Evolutionary conservation across 1,140 invertebrate species (phyloP).

Genomic region (Sycobia sp.): DNA sequence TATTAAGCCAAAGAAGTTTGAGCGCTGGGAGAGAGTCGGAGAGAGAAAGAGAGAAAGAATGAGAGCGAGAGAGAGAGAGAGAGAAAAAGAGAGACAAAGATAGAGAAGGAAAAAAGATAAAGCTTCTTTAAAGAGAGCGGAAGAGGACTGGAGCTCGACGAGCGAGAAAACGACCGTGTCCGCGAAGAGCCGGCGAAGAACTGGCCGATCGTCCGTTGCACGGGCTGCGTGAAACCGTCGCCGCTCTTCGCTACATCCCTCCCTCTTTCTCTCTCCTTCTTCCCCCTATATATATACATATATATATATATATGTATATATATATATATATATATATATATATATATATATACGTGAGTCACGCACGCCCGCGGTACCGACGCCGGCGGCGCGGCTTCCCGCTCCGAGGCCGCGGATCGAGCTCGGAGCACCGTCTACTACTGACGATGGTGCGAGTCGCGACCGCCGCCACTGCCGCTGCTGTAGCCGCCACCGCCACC

Average conservation of each 20-base stretch:
- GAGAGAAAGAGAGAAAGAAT: constrained; percentile 4
- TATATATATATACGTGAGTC: no score
- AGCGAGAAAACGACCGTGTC: constrained; percentile 38
- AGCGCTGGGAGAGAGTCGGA: background rate
- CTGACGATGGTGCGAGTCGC: no score
- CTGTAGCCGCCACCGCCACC: constrained; percentile 13
- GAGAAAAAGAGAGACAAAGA: no score
- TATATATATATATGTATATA: no score
- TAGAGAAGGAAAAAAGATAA: no score
- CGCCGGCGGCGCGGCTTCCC: constrained; percentile 31
- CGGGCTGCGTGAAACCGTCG: constrained; percentile 41
- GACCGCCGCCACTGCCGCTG: constrained; percentile 11
- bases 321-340: no score
- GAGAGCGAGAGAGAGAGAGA: no score
- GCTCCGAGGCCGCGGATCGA: background rate
- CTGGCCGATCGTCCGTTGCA: constrained; percentile 58
- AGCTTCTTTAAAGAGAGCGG: background rate
- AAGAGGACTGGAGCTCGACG: background rate
- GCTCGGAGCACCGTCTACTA: constrained; percentile 30
- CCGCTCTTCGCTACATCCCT: constrained; percentile 38
- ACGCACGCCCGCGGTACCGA: constrained; percentile 42
- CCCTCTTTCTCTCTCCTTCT: no score
- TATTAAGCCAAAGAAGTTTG: background rate
- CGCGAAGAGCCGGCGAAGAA: constrained; percentile 57
- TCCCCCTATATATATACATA: no score